Evolutionary conservation across 2,888 invertebrate species (phyloP), one percentile per base, ranked within the genome.

Genomic region (Heliconius charithonia): DNA sequence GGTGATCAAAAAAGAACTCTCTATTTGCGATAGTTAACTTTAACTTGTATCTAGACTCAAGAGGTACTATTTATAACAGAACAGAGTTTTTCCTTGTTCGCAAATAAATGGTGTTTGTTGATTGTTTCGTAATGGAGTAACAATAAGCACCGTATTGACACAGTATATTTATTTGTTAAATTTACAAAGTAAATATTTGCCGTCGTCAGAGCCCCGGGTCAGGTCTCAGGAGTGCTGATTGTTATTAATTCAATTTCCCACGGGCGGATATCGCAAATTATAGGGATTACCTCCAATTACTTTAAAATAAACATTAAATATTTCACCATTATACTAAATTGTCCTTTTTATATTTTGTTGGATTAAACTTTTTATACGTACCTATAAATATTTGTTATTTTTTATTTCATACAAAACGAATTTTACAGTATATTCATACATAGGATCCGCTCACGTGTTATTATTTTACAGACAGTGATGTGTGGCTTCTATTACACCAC

Each of bases 171-270:
- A 67, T 67, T 78, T 67, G 66, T 77, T 45, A 65, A 62, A 71
- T 37, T 77, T 37, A 74, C 66, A 74, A 78, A 56, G 74, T 29
- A 74, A 77, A 74, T 78, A 73, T 79, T 77, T 77, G 27, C 37
- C 79, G 66, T 19, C 70, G 74, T 10, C 59, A 10, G 70, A 41
- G 32, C 73, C 67, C 37, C 29, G 75, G 81, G 81, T 77, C 77
- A 81, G 76, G 76, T 75, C 80, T 67, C 81, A 41, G 59, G 83
- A 77, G 75, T 69, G 77, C 70, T 25, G 29, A 70, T 65, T 77
- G 81, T 75, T 82, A 81, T 82, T 81, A 83, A 82, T 80, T 82
- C 79, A 77, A 83, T 83, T 83, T 82, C 80, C 80, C 81, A 59
- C 27, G 62, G 76, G 80, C 63, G 32, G 63, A 25, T 63, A 63